Evolutionary conservation across 2,888 invertebrate genomes (phyloP), one percentile per base, ranked within the genome.

Genomic region (Drosophila nigricruria): DNA sequence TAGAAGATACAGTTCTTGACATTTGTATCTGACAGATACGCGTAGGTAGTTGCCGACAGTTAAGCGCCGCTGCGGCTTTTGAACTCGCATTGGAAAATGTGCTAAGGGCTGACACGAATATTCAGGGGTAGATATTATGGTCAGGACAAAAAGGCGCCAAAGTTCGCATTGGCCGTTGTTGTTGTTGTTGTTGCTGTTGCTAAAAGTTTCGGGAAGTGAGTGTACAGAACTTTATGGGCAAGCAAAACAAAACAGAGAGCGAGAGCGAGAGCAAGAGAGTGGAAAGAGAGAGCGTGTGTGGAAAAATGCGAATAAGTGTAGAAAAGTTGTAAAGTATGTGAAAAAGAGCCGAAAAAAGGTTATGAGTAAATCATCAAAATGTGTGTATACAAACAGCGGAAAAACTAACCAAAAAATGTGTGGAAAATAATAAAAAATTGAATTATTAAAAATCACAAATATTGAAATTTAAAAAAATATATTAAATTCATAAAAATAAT

Each of bases 111-210:
- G 50, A 30, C 59, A 49, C 40, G n/a, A 18, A 16, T 43, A 61
- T 43, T 43, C 50, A n/a, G 75, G 60, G 67, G 72, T 62, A 49
- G 60, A 16, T 49, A 10, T 43, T 42, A 10, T 10, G 47, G 43
- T 47, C 47, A 65, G 70, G 69, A 52, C 62, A 82, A 83, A 83
- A 89, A 77, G 82, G 88, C 88, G 82, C 88, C 84, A 87, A 86
- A 70, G 42, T 53, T 53, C 9, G 3, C 38, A 23, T 20, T 32
- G 45, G 18, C 16, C 42, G 54, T n/a, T 64, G 65, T 1, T 56
- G 20, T n/a, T 45, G 59, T 9, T 53, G 43, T 1, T 69, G 25
- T n/a, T 42, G 59, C 12, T 67, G 69, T 0, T 40, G 40, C 3
- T n/a, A 12, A 32, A 40, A 40, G 32, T 20, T 23, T 27, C 1